Base-by-base conservation (phyloP, 2,113 vertebrate genomes). In the Ammodytes dubius region DNA sequence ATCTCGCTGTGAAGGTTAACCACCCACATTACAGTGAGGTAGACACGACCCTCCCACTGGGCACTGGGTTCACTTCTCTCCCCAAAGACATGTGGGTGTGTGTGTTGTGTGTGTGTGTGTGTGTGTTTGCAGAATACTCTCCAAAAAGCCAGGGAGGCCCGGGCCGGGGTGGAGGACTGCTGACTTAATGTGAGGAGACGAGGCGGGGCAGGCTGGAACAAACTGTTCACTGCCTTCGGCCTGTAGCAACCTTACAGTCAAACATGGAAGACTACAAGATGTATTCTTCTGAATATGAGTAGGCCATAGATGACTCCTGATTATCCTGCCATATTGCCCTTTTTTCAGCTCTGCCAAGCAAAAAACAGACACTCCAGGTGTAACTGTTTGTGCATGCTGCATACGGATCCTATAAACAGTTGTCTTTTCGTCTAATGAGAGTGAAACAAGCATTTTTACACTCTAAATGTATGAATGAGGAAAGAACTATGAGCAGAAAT, bases 201-300 rank as follows among this genome's bases (percentile, higher is more conserved):
- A 83, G 88, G 84, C 45, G 42, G 88, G 79, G 77, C 54, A 4
- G 57, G 56, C 72, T 43, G 71, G 90, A 87, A 90, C 89, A 93
- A 88, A 86, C 69, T 84, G 88, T 90, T 88, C 87, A 80, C 77
- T 79, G 81, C 81, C 65, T 83, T 50, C 43, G 15, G 85, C 71
- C 70, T 53, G 68, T 74, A 66, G 46, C 0, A 53, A 58, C 47
- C 65, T 79, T 80, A 67, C 2, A 53, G 52, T 52, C 61, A 86
- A 79, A 70, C 78, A 42, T 17, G 71, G 37, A 14, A 68, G 54
- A 86, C 60, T 37, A 47, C 39, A 63, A 14, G 47, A 64, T 19
- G 4, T 2, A 45, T 70, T 35, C 60, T 6, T 74, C n/a, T 68
- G 43, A 60, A 69, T 68, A 37, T 46, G 52, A 69, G 43, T 45